Evolutionary conservation across 2,113 vertebrate species (phyloP).

Genomic region (Caranx ignobilis): DNA sequence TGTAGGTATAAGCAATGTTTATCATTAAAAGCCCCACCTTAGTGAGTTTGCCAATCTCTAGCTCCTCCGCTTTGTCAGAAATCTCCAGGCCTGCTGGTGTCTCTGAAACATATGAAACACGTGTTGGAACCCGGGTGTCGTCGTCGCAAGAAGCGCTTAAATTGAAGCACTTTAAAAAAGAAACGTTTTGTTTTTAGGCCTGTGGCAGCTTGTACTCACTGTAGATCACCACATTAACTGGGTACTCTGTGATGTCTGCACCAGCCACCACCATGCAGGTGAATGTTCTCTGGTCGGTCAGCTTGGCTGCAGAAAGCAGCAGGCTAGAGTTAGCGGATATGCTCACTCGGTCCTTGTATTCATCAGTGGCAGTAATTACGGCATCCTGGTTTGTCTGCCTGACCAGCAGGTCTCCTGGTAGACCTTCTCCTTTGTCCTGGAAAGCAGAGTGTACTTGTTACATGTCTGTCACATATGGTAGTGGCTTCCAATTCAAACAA

Average conservation of each 20-base stretch:
- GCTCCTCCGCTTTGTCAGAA: conserved; percentile 83
- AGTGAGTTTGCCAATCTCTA: conserved; percentile 91
- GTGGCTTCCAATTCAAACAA: conserved; percentile 32
- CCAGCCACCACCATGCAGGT: conserved; percentile 90
- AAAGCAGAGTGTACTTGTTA: conserved; percentile 31
- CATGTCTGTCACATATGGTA: conserved; percentile 17
- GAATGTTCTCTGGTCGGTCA: conserved; percentile 91
- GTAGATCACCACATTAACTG: conserved; percentile 87
- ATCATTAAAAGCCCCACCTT: conserved; percentile 84
- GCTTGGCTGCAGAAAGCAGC: conserved; percentile 86
- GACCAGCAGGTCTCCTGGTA: conserved; percentile 71
- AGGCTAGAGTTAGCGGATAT: conserved; percentile 89
- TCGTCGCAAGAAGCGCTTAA: background rate
- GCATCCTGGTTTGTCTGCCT: conserved; percentile 37
- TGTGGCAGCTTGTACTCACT: conserved; percentile 87
- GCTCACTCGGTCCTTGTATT: conserved; percentile 89
- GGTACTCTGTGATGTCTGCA: conserved; percentile 84
- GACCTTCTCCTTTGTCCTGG: conserved; percentile 70
- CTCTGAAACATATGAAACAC: conserved; percentile 84
- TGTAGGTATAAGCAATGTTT: conserved; percentile 62
- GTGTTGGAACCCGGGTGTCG: conserved; percentile 14
- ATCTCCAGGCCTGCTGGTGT: conserved; percentile 88
- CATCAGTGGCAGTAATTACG: conserved; percentile 80
- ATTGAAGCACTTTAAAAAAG: background rate
- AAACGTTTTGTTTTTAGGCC: background rate